A percentile compares a stretch with the other conserved stretches of the same genome.
phyloP scores from a whole-genome alignment of 2,113 vertebrate species.

The Lasiurus cinereus region DNA sequence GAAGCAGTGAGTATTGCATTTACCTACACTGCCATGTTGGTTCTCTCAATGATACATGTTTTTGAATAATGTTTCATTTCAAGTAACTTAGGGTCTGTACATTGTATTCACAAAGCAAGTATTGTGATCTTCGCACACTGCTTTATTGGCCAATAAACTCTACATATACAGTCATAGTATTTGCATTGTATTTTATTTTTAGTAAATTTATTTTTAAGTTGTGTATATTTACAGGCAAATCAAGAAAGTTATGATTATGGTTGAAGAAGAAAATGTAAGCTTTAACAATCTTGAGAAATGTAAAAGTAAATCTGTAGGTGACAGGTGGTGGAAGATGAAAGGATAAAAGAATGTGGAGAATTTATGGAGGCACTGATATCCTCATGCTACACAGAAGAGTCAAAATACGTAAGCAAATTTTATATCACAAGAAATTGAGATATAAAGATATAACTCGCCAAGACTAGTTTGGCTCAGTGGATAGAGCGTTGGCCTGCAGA shows the following conservation, averaged over 20 bases:
- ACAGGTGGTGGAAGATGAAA: constrained; percentile 1
- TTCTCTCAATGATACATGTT: background rate
- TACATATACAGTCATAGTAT: background rate
- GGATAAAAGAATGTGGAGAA: constrained; percentile 35
- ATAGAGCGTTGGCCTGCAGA: too few relatives aligned
- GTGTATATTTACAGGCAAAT: constrained; percentile 12
- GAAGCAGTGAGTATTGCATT: too few relatives aligned
- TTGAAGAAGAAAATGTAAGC: constrained; percentile 25
- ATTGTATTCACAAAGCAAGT: background rate
- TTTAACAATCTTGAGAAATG: constrained; percentile 51
- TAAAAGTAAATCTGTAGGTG: constrained; percentile 55
- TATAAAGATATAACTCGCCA: background rate
- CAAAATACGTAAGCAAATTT: constrained; percentile 14
- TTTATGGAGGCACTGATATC: constrained; percentile 19
- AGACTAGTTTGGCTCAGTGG: too few relatives aligned
- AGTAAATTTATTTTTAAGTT: constrained; percentile 45
- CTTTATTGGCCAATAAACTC: background rate
- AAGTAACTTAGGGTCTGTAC: background rate
- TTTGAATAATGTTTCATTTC: background rate
- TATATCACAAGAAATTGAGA: constrained; percentile 27
- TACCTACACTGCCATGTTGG: too few relatives aligned
- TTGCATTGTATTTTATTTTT: constrained; percentile 2
- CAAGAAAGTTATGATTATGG: constrained; percentile 41
- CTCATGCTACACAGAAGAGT: constrained; percentile 29
- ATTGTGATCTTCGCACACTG: background rate